Base-by-base conservation (phyloP, 2,888 invertebrate species). In the Ochropacha duplaris region DNA sequence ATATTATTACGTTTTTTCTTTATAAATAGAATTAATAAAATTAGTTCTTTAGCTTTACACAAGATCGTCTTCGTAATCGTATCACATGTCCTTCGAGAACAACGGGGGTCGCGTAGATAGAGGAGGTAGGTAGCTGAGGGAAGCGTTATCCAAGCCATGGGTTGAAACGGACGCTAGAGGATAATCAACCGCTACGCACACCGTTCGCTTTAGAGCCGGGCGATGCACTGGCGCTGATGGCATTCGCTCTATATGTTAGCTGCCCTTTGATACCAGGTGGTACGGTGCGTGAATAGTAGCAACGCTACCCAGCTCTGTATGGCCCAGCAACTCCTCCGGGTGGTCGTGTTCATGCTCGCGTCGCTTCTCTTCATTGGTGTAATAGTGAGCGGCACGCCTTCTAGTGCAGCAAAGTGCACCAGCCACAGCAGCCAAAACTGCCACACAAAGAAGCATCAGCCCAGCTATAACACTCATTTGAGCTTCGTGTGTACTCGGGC, bases 311-410 rank as follows among this genome's bases (percentile, higher is more conserved):
- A 87, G 68, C 66, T 90, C 87, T 0, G 86, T 81, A 49, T 81
- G 83, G 1, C 80, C 79, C 12, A 89, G 69, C 57, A 88, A 70
- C 62, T 90, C 90, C 1, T 90, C 91, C 0, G 91, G 90, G 54
- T 88, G 88, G 0, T 91, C 90, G 55, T 83, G 87, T 54, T 83
- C 85, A 52, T 82, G 88, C 65, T 88, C 87, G 8, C 85, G 79
- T 1, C 89, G 79, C 65, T 95, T 95, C 79, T 96, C 96, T 83
- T 97, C 97, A 78, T 96, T 95, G 11, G 97, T 97, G 81, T 97
- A 97, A 85, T 97, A 97, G 52, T 94, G 94, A 4, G 95, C 95
- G 4, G 95, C 95, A 65, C 95, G 94, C 59, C 95, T 94, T 50
- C 95, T 93, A 69, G 96, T 95, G 72, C 95, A 96, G 71, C 94